phyloP scores from a whole-genome alignment of 2,113 vertebrate species.

The Poecilia latipinna region DNA sequence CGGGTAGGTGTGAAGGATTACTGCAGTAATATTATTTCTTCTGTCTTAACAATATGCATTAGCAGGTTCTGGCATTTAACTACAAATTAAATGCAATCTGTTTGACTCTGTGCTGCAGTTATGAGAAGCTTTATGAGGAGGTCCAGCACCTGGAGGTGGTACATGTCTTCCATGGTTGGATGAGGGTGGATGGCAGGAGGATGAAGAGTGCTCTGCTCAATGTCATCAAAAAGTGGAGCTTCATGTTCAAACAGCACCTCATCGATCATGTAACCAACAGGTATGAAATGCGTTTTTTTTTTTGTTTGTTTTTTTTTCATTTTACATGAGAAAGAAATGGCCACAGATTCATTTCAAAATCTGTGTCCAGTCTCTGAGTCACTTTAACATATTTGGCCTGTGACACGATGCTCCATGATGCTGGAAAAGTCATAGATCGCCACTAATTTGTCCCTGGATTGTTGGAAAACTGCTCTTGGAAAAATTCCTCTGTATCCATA shows the following conservation, averaged over 20 bases:
- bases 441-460: not conserved
- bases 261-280: conserved; percentile 85
- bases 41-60: not conserved
- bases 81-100: not conserved
- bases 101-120: conserved; percentile 62
- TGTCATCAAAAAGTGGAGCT: conserved; percentile 90
- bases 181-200: conserved; percentile 84
- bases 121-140: conserved; percentile 87
- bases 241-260: conserved; percentile 95
- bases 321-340: not conserved
- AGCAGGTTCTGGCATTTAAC: not conserved
- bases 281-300: not conserved
- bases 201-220: conserved; percentile 88
- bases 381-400: not conserved
- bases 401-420: not conserved
- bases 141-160: conserved; percentile 79
- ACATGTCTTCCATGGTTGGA: conserved; percentile 85
- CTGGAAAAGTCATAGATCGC: not conserved
- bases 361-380: not conserved
- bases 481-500: not conserved
- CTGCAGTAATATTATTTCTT: not conserved
- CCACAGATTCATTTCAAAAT: not conserved
- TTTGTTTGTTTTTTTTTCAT: not conserved
- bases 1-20: conserved; percentile 28
- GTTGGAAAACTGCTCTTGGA: not conserved